Evolutionary conservation across 2,797 vertebrate genomes (phyloP).

Genomic region (Poeciliopsis infans): DNA sequence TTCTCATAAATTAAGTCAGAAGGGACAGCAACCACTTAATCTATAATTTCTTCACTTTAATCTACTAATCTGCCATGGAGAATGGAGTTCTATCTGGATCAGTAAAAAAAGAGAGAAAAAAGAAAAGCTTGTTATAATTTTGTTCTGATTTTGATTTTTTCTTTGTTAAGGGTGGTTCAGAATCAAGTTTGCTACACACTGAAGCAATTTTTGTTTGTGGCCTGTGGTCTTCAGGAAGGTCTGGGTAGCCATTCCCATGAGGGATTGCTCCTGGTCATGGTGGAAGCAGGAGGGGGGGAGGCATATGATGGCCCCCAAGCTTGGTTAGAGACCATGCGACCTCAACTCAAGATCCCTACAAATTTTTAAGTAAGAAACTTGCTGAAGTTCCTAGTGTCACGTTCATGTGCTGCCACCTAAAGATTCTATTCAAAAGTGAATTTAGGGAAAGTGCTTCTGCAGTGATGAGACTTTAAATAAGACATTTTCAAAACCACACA

Average conservation of each 20-base stretch:
- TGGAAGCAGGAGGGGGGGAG: background rate
- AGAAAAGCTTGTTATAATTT: slow-evolving; percentile 56
- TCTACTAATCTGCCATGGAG: slow-evolving; percentile 52
- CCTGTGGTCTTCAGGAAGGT: background rate
- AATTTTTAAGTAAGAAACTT: background rate
- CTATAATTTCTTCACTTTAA: slow-evolving; percentile 46
- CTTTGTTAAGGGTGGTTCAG: background rate
- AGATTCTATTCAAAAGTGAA: background rate
- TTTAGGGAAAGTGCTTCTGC: background rate
- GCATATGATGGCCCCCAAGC: background rate
- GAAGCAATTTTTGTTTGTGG: background rate
- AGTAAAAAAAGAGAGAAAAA: slow-evolving; percentile 55
- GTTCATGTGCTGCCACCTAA: background rate
- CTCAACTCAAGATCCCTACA: background rate
- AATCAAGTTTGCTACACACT: background rate
- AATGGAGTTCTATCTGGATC: slow-evolving; percentile 71
- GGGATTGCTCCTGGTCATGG: background rate
- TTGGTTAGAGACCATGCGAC: background rate
- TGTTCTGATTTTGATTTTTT: slow-evolving; percentile 2
- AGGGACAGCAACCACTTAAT: slow-evolving; percentile 43
- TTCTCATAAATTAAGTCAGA: slow-evolving; percentile 36
- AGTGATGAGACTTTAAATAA: background rate
- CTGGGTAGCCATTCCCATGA: background rate
- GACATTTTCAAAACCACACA: background rate
- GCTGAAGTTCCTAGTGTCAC: background rate